Conservation (phyloP, 2,888 invertebrate species). For the Monochamus alternatus region DNA sequence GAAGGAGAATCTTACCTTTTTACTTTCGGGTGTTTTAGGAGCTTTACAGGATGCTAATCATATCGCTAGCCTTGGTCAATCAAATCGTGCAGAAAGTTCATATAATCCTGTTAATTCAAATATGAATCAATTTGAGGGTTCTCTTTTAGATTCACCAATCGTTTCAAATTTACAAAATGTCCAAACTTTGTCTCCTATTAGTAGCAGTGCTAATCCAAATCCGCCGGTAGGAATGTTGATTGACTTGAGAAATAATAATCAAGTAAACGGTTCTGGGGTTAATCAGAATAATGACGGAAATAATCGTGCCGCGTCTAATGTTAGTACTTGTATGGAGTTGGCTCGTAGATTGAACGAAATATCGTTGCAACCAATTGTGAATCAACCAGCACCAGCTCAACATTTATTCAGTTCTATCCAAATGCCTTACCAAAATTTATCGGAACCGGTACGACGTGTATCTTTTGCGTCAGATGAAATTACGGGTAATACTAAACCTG, state of each 20-base stretch:
- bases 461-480: slow-evolving; percentile 10
- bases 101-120: not conserved
- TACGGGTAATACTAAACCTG: not conserved
- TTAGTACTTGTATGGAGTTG: slow-evolving; percentile 7
- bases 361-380: not conserved
- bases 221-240: not conserved
- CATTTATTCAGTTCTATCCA: not conserved
- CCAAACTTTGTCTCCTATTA: not conserved
- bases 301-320: not conserved
- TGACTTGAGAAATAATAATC: slow-evolving; percentile 4
- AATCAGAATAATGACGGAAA: not conserved
- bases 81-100: not conserved
- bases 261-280: no score
- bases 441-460: not conserved
- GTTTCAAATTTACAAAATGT: no score
- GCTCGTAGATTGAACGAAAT: slow-evolving; percentile 2
- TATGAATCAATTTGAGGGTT: not conserved
- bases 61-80: not conserved
- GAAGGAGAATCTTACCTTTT: not conserved
- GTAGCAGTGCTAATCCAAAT: not conserved
- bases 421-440: no score
- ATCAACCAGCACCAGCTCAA: not conserved
- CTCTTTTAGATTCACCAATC: slow-evolving; percentile 1
- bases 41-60: slow-evolving; percentile 2
- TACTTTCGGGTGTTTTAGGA: not conserved